Percentiles rank a stretch among this genome's conserved stretches.
Conservation (phyloP, 2,888 invertebrate genomes). For the Schrankia costaestrigalis region DNA sequence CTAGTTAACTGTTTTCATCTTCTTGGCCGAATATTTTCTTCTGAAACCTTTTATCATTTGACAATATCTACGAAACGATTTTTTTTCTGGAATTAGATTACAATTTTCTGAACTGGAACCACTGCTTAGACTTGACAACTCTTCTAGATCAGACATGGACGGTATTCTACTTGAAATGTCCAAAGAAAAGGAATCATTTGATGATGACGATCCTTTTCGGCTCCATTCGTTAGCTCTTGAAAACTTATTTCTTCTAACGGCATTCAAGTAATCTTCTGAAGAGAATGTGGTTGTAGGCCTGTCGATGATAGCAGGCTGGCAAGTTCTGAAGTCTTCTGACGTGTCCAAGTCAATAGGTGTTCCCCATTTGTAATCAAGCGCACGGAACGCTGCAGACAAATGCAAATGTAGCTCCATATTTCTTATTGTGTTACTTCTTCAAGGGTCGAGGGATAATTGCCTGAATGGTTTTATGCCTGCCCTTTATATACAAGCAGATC, state of each 20-base stretch:
- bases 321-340: constrained; percentile 30
- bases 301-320: constrained; percentile 45
- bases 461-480: not conserved
- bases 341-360: constrained; percentile 47
- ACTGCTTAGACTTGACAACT: constrained; percentile 2
- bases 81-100: too few relatives aligned
- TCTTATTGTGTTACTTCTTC: constrained; percentile 1
- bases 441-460: constrained; percentile 6
- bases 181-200: constrained; percentile 39
- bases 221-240: constrained; percentile 25
- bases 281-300: constrained; percentile 47
- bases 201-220: constrained; percentile 23
- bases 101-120: constrained; percentile 11
- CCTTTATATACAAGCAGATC: constrained; percentile 9
- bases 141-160: constrained; percentile 26
- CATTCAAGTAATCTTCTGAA: constrained; percentile 49
- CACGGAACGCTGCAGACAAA: constrained; percentile 50
- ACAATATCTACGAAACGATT: too few relatives aligned
- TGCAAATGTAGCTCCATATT: constrained; percentile 59
- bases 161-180: constrained; percentile 44
- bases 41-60: too few relatives aligned
- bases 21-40: too few relatives aligned
- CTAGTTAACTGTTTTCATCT: too few relatives aligned
- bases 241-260: constrained; percentile 34
- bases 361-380: constrained; percentile 58